Evolutionary conservation across 2,797 vertebrate genomes (phyloP).

Genomic region (Syngnathus acus): DNA sequence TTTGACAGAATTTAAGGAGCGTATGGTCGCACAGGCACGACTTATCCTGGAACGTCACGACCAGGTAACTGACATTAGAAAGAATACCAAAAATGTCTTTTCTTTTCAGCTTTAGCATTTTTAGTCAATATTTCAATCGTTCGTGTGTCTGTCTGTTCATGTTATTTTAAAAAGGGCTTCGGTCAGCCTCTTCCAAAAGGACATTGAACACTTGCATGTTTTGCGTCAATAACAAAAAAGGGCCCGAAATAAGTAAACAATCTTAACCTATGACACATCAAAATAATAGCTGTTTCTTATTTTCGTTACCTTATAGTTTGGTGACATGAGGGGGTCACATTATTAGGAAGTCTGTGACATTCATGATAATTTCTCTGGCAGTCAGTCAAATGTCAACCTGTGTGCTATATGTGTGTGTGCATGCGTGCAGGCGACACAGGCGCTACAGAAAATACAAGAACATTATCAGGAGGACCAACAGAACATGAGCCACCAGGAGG

Average conservation of each 20-base stretch:
- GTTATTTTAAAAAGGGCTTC: no score
- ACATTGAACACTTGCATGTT: no score
- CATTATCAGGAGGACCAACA: conserved; percentile 72
- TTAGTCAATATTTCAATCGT: no score
- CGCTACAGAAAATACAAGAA: conserved; percentile 68
- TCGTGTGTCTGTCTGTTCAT: no score
- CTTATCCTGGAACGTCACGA: conserved; percentile 26
- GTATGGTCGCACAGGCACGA: conserved; percentile 9
- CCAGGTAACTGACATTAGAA: conserved; percentile 19
- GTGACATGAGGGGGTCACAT: not conserved
- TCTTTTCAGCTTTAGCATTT: no score
- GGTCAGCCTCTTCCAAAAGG: no score
- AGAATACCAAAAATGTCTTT: not conserved
- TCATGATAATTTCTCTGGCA: not conserved
- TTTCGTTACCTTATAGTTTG: not conserved
- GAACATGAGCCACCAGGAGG: conserved; percentile 49
- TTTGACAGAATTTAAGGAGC: conserved; percentile 10
- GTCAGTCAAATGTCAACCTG: not conserved
- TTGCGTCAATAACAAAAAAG: no score
- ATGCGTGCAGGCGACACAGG: conserved; percentile 63
- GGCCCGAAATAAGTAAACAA: no score
- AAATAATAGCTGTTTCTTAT: no score
- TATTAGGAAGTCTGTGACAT: not conserved
- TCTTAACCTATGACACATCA: no score
- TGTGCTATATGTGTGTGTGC: not conserved